A percentile compares a stretch with the other conserved stretches of the same genome.
Evolutionary conservation across 2,797 vertebrate species (phyloP).

Genomic region (Spheniscus humboldti): DNA sequence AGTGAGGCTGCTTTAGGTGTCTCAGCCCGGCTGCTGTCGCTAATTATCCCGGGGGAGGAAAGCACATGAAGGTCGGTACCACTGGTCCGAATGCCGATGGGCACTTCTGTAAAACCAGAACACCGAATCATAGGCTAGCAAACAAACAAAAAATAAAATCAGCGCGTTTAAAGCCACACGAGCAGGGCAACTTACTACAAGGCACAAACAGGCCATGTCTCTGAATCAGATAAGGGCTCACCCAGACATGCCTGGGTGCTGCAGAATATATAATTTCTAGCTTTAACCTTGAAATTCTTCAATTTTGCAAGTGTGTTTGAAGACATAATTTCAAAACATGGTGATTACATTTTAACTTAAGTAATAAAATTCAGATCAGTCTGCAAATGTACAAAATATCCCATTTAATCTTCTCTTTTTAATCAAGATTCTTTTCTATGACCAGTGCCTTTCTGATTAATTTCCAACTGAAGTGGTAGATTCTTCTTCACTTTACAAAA

Average conservation of each 20-base stretch:
- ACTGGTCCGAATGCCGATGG: rapidly evolving
- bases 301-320: not conserved
- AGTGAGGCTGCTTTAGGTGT: not conserved
- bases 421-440: conserved; percentile 22
- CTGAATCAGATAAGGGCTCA: not conserved
- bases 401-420: not conserved
- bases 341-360: not conserved
- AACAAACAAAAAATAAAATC: not conserved
- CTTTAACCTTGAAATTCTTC: not conserved
- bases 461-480: conserved; percentile 9
- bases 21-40: not conserved
- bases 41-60: not conserved
- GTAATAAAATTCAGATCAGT: not conserved
- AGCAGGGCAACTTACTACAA: not conserved
- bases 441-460: conserved; percentile 22
- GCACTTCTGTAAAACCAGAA: not conserved
- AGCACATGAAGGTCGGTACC: not conserved
- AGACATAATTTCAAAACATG: not conserved
- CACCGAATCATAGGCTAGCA: not conserved
- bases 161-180: not conserved
- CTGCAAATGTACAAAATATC: not conserved
- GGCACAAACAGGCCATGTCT: not conserved
- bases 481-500: not conserved
- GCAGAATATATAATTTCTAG: not conserved
- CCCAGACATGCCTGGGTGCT: not conserved